phyloP scores from a whole-genome alignment of 2,113 vertebrate species.

The Tachysurus fulvidraco region DNA sequence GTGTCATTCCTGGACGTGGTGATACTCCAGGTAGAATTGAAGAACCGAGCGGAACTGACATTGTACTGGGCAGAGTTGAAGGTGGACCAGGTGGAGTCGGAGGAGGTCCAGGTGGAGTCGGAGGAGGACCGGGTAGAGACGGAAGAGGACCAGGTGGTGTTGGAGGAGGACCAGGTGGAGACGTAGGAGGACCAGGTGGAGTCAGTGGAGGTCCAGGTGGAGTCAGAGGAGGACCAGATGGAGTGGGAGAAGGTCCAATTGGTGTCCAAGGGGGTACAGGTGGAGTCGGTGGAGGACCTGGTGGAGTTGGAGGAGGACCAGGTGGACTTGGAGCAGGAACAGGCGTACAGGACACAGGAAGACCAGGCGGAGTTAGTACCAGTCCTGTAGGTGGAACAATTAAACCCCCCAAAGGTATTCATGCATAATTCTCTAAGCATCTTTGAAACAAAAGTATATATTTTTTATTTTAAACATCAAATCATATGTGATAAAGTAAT shows the following conservation, averaged over 20 bases:
- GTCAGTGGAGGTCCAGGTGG: conserved; percentile 51
- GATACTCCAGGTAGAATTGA: conserved; percentile 62
- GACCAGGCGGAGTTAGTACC: conserved; percentile 44
- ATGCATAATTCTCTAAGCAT: not conserved
- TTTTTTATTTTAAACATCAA: not conserved
- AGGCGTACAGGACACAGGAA: conserved; percentile 17
- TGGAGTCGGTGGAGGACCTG: conserved; percentile 33
- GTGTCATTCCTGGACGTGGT: conserved; percentile 66
- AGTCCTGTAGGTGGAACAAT: conserved; percentile 21
- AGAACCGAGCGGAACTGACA: conserved; percentile 39
- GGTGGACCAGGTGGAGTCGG: conserved; percentile 52
- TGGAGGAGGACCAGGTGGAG: conserved; percentile 9
- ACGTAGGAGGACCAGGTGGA: conserved; percentile 27
- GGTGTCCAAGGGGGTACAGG: conserved; percentile 48
- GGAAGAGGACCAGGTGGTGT: conserved; percentile 34
- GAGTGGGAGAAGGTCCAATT: conserved; percentile 52
- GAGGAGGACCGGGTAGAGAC: conserved; percentile 39
- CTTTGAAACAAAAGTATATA: not conserved
- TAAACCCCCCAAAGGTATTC: conserved; percentile 53
- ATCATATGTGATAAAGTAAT: not conserved
- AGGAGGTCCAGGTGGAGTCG: not conserved
- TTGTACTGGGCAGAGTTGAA: conserved; percentile 47
- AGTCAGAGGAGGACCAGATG: conserved; percentile 33
- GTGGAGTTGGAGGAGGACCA: conserved; percentile 37
- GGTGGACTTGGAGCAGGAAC: conserved; percentile 46